A percentile compares a stretch with the other conserved stretches of the same genome.
These are phyloP conservation scores for Anoplophora glabripennis DNA, from an alignment of 1,140 invertebrate species.

Conservation along the genomic window DNA sequence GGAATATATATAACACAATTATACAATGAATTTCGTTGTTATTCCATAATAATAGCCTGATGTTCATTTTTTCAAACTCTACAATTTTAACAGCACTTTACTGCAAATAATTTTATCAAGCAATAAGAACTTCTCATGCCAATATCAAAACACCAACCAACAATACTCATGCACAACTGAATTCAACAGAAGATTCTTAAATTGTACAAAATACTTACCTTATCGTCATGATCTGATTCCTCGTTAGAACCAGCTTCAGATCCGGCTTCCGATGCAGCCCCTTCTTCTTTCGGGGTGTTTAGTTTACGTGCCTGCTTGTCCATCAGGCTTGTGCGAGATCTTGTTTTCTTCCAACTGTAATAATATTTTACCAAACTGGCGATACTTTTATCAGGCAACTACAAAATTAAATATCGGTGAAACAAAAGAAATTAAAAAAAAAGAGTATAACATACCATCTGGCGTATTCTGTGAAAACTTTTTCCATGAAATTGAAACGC, in stretches of 20 bases:
- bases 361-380: slow-evolving; percentile 96
- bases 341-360: slow-evolving; percentile 97
- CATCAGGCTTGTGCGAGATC: slow-evolving; percentile 89
- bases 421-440: not conserved
- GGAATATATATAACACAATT: too few relatives aligned
- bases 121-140: too few relatives aligned
- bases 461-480: slow-evolving; percentile 93
- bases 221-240: slow-evolving; percentile 84
- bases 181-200: not conserved
- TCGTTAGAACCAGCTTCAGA: slow-evolving; percentile 82
- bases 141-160: not conserved
- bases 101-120: too few relatives aligned
- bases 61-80: too few relatives aligned
- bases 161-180: not conserved
- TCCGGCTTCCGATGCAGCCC: slow-evolving; percentile 59
- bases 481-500: slow-evolving; percentile 98
- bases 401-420: slow-evolving; percentile 28
- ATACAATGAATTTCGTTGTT: too few relatives aligned
- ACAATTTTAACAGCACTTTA: too few relatives aligned
- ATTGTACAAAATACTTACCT: slow-evolving; percentile 60
- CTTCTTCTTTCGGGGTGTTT: slow-evolving; percentile 56
- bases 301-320: slow-evolving; percentile 80
- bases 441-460: slow-evolving; percentile 74
- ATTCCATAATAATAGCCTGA: too few relatives aligned
- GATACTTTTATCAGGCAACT: slow-evolving; percentile 96